These are phyloP conservation scores for Ips typographus DNA, from an alignment of 1,140 invertebrate species.

Conservation along the genomic window DNA sequence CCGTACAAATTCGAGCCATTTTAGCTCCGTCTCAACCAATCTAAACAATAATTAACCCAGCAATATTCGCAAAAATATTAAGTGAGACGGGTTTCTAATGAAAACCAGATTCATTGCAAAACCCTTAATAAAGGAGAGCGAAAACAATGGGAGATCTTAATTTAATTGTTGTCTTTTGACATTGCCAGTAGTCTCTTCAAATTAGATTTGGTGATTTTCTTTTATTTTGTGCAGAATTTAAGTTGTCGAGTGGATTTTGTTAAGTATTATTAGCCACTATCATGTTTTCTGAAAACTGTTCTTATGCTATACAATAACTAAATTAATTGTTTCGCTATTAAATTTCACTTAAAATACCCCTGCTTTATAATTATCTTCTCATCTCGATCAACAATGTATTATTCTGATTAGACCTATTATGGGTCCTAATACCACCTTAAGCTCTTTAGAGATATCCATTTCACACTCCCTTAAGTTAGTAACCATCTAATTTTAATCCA, in stretches of 20 bases:
- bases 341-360: not conserved
- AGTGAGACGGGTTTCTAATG: conserved; percentile 2
- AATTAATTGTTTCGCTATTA: not conserved
- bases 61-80: conserved; percentile 12
- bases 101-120: conserved; percentile 13
- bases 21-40: not conserved
- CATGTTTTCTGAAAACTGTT: not conserved
- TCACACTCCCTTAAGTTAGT: not conserved
- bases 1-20: too few relatives aligned
- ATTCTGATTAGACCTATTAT: not conserved
- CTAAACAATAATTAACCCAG: conserved; percentile 10
- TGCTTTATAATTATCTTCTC: not conserved
- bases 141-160: conserved; percentile 5
- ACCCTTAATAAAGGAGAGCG: conserved; percentile 1
- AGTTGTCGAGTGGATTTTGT: not conserved
- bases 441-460: not conserved
- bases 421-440: not conserved
- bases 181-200: conserved; percentile 2
- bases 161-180: conserved; percentile 19
- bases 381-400: not conserved
- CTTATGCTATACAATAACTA: not conserved
- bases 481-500: not conserved
- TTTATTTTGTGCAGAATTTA: not conserved
- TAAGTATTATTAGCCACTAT: too few relatives aligned
- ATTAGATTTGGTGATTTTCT: conserved; percentile 5